Percentiles rank a stretch among this genome's conserved stretches.
Conservation (phyloP, 2,797 vertebrate species). For the Salmo trutta region DNA sequence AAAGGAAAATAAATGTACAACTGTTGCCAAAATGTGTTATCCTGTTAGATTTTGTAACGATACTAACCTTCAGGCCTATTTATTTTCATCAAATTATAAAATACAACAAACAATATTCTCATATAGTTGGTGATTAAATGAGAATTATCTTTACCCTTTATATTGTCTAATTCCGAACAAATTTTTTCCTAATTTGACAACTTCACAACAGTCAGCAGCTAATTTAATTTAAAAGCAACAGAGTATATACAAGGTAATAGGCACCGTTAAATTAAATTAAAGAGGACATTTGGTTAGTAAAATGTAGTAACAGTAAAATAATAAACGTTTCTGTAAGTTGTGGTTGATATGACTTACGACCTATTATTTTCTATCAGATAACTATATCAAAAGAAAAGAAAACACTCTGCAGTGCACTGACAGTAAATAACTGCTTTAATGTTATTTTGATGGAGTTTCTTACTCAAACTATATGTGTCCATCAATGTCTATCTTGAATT, state of each 20-base stretch:
- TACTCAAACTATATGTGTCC: constrained; percentile 22
- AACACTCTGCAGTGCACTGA: neutral
- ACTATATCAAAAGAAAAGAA: neutral
- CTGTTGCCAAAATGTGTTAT: neutral
- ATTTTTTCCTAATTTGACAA: neutral
- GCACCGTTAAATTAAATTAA: neutral
- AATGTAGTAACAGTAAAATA: neutral
- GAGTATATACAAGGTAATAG: neutral
- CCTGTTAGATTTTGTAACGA: neutral
- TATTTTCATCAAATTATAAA: neutral
- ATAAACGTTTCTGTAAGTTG: neutral
- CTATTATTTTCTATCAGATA: neutral
- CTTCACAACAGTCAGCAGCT: neutral
- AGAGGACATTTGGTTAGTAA: neutral
- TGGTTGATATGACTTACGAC: neutral
- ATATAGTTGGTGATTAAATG: neutral
- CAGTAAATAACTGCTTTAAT: neutral
- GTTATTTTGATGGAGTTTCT: neutral
- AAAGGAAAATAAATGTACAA: neutral
- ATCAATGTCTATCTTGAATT: neutral
- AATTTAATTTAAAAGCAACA: neutral
- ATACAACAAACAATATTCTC: neutral
- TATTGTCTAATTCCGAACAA: neutral
- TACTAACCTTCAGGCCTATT: neutral
- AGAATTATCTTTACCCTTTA: neutral